phyloP scores from a whole-genome alignment of 2,113 vertebrate species.

The Phalacrocorax aristotelis region DNA sequence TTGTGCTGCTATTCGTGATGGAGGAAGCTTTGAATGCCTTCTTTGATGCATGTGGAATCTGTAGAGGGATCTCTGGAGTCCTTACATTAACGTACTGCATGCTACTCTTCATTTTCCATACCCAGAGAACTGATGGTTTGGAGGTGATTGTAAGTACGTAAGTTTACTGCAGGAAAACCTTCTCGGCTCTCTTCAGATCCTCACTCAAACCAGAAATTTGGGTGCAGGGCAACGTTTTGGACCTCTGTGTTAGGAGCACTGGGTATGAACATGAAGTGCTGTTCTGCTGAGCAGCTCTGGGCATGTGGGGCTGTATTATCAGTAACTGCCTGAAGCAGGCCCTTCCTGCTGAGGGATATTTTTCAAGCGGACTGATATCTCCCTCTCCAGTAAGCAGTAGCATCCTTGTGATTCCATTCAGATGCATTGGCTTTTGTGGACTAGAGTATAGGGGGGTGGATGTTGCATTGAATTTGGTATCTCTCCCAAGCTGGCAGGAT shows the following conservation, averaged over 20 bases:
- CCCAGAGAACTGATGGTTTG: background rate
- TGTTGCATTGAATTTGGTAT: background rate
- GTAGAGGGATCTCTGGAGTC: background rate
- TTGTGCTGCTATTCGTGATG: accelerated
- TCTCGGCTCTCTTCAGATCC: background rate
- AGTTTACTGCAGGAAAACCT: background rate
- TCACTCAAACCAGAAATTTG: background rate
- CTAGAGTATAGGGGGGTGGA: background rate
- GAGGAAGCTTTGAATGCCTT: background rate
- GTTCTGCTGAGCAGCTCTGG: background rate
- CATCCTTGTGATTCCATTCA: slow-evolving; percentile 6
- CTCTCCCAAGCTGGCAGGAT: background rate
- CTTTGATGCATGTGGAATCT: background rate
- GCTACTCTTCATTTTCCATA: background rate
- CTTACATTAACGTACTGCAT: background rate
- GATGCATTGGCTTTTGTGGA: background rate
- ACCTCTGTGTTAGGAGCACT: background rate
- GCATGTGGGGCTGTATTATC: background rate
- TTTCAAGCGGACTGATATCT: background rate
- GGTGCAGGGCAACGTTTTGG: accelerated
- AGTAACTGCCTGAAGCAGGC: background rate
- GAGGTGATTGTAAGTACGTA: accelerated
- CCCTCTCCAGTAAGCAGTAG: background rate
- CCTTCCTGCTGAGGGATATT: background rate
- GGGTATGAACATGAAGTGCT: background rate